These are phyloP conservation scores for Euwallacea similis DNA, from an alignment of 1,140 invertebrate species.

Conservation along the genomic window DNA sequence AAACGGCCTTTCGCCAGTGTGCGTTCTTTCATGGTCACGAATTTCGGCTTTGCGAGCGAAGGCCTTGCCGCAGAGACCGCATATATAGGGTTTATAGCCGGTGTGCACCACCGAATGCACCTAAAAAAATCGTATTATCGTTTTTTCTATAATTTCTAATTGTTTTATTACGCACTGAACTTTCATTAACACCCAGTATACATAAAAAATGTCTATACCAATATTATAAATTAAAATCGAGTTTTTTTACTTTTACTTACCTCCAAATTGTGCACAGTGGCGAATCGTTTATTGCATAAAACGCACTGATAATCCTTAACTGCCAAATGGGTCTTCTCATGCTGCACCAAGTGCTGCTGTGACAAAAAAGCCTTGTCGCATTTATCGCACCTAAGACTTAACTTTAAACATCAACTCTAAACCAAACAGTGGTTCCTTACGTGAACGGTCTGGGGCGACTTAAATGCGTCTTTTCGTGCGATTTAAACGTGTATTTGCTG, in stretches of 20 bases:
- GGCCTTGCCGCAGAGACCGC: constrained; percentile 69
- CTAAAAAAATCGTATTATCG: constrained; percentile 7
- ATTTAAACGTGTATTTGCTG: constrained; percentile 73
- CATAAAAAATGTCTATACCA: too few relatives aligned
- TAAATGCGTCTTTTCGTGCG: constrained; percentile 74
- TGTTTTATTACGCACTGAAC: too few relatives aligned
- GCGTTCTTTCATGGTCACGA: constrained; percentile 76
- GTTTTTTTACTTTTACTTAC: constrained; percentile 9
- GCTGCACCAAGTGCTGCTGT: constrained; percentile 72
- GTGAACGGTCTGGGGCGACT: constrained; percentile 67
- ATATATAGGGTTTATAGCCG: constrained; percentile 71
- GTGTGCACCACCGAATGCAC: constrained; percentile 69
- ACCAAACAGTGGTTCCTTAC: constrained; percentile 15
- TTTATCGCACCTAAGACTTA: constrained; percentile 61
- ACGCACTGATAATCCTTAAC: constrained; percentile 73
- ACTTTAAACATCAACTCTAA: neutral
- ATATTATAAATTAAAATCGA: too few relatives aligned
- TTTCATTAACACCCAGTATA: too few relatives aligned
- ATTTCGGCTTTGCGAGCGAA: constrained; percentile 78
- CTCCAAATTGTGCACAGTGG: constrained; percentile 73
- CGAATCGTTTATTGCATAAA: constrained; percentile 76
- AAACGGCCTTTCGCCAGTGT: constrained; percentile 81
- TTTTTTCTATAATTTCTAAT: too few relatives aligned
- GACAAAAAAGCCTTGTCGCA: constrained; percentile 76
- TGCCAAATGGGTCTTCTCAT: constrained; percentile 70